phyloP scores from a whole-genome alignment of 2,113 vertebrate species.

The Scalopus aquaticus region DNA sequence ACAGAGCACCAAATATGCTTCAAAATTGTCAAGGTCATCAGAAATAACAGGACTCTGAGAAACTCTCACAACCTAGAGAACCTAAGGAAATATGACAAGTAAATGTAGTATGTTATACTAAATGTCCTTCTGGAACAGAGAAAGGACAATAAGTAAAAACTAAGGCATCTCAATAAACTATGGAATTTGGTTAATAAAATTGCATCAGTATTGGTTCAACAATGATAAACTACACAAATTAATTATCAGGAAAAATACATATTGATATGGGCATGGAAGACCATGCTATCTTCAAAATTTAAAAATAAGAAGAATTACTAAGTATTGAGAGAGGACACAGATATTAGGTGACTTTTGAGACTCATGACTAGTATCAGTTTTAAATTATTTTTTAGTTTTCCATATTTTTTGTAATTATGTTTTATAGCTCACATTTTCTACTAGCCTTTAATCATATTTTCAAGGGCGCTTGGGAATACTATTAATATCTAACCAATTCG shows the following conservation, averaged over 20 bases:
- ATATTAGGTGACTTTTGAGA: background rate
- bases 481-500: background rate
- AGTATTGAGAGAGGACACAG: background rate
- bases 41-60: background rate
- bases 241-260: background rate
- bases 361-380: background rate
- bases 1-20: background rate
- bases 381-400: background rate
- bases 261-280: background rate
- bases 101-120: background rate
- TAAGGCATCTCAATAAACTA: background rate
- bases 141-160: background rate
- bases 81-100: background rate
- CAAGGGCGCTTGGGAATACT: background rate
- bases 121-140: background rate
- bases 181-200: background rate
- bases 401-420: background rate
- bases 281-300: background rate
- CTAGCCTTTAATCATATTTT: slow-evolving; percentile 5
- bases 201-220: background rate
- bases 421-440: background rate
- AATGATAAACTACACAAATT: background rate
- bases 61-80: background rate
- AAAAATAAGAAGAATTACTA: background rate
- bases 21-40: background rate